Evolutionary conservation across 2,113 vertebrate species (phyloP).

Genomic region (Pseudorasbora parva): DNA sequence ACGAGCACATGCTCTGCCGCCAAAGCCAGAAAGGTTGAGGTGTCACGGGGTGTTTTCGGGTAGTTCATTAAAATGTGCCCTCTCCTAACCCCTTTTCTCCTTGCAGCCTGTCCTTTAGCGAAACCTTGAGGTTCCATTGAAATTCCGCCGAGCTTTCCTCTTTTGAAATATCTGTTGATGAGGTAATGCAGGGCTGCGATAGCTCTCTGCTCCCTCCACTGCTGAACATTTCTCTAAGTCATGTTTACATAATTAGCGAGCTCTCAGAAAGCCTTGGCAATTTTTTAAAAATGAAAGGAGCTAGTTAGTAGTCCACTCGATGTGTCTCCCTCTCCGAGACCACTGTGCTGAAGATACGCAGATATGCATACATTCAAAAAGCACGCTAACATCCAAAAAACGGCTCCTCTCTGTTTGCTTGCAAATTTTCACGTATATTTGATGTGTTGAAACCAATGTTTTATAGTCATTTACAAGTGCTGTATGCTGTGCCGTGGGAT

Average conservation of each 20-base stretch:
- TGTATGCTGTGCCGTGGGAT: background rate
- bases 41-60: constrained; percentile 62
- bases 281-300: constrained; percentile 72
- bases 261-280: constrained; percentile 70
- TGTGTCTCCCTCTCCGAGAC: constrained; percentile 54
- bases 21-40: constrained; percentile 67
- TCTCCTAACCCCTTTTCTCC: constrained; percentile 27
- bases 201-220: constrained; percentile 66
- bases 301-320: constrained; percentile 66
- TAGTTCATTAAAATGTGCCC: constrained; percentile 65
- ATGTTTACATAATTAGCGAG: constrained; percentile 79
- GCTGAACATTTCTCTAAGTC: constrained; percentile 77
- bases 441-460: background rate
- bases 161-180: constrained; percentile 79
- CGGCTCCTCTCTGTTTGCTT: background rate
- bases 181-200: constrained; percentile 71
- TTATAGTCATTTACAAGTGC: background rate
- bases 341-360: constrained; percentile 27
- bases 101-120: constrained; percentile 71
- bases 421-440: background rate
- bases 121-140: constrained; percentile 77
- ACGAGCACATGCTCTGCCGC: constrained; percentile 52
- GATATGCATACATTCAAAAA: constrained; percentile 19
- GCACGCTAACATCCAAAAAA: background rate
- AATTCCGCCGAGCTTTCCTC: constrained; percentile 71